A percentile compares a stretch with the other conserved stretches of the same genome.
Evolutionary conservation across 1,140 invertebrate species (phyloP).

Genomic region (Muscidifurax raptorellus): DNA sequence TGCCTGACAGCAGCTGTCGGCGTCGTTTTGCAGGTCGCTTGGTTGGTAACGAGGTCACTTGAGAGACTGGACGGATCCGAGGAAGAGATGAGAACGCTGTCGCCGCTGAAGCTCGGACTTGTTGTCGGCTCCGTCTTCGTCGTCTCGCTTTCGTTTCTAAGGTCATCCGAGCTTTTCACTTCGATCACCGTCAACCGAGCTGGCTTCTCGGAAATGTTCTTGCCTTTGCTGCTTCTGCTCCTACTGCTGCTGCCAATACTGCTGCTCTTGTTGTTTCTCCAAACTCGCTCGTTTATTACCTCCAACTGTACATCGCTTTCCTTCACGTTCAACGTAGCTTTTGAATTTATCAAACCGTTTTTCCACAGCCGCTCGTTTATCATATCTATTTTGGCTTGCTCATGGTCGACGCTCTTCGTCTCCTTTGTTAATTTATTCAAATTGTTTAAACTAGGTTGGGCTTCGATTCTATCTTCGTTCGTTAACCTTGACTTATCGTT

Average conservation of each 20-base stretch:
- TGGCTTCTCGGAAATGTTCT: slow-evolving; percentile 45
- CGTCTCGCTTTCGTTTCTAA: slow-evolving; percentile 52
- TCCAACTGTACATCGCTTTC: slow-evolving; percentile 61
- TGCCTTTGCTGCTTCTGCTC: slow-evolving; percentile 27
- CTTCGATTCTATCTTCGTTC: not conserved
- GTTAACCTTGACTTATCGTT: not conserved
- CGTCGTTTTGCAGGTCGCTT: slow-evolving; percentile 39
- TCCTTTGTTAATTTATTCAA: slow-evolving; percentile 35
- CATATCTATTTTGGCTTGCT: slow-evolving; percentile 63
- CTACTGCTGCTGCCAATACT: not conserved
- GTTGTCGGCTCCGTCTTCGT: slow-evolving; percentile 61
- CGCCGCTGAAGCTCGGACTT: slow-evolving; percentile 71
- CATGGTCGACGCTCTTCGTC: slow-evolving; percentile 51
- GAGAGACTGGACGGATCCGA: slow-evolving; percentile 72
- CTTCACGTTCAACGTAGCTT: slow-evolving; percentile 35
- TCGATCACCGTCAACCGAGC: slow-evolving; percentile 67
- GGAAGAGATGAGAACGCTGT: slow-evolving; percentile 70
- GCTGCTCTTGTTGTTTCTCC: slow-evolving; percentile 57
- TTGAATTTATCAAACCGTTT: slow-evolving; percentile 66
- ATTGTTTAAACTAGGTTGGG: not conserved
- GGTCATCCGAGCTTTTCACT: slow-evolving; percentile 63
- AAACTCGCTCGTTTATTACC: slow-evolving; percentile 70
- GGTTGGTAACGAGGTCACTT: slow-evolving; percentile 62
- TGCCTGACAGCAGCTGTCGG: slow-evolving; percentile 59
- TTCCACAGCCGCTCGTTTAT: slow-evolving; percentile 72